Conservation (phyloP, 2,797 vertebrate genomes). For the Siniperca obscura region DNA sequence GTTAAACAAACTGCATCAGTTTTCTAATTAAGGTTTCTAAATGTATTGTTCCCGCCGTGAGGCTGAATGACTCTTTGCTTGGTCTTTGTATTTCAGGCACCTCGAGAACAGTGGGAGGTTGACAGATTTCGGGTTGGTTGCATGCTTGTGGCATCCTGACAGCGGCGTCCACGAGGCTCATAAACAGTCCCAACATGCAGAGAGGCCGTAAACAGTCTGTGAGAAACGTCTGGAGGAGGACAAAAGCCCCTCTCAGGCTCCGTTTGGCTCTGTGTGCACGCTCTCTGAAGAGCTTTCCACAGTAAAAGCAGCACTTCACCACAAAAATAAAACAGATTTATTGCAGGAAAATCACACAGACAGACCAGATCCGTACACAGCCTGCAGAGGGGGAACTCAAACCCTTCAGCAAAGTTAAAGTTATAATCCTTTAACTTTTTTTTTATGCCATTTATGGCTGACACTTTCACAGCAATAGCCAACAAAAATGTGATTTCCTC, state of each 20-base stretch:
- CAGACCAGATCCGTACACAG: not conserved
- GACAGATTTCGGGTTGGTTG: not conserved
- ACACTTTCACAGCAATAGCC: not conserved
- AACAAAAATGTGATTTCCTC: not conserved
- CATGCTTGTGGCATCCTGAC: constrained; percentile 18
- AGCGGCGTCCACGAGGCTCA: constrained; percentile 42
- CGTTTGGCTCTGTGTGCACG: constrained; percentile 13
- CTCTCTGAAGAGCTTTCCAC: constrained; percentile 38
- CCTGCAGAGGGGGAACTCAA: not conserved
- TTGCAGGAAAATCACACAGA: constrained; percentile 9
- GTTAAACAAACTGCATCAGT: not conserved
- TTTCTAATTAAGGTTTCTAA: constrained; percentile 22
- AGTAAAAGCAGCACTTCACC: constrained; percentile 48
- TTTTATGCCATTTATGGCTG: not conserved
- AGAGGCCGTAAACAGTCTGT: constrained; percentile 58
- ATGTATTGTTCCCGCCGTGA: not conserved
- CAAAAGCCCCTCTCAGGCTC: constrained; percentile 52
- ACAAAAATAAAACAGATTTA: constrained; percentile 44
- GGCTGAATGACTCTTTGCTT: constrained; percentile 16
- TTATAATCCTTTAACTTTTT: not conserved
- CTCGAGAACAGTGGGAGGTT: constrained; percentile 9
- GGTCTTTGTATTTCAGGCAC: not conserved
- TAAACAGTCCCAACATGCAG: constrained; percentile 60
- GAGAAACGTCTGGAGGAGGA: constrained; percentile 50
- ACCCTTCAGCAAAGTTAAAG: not conserved